phyloP scores from a whole-genome alignment of 1,140 invertebrate species.

The Drosophila nigrodunni region DNA sequence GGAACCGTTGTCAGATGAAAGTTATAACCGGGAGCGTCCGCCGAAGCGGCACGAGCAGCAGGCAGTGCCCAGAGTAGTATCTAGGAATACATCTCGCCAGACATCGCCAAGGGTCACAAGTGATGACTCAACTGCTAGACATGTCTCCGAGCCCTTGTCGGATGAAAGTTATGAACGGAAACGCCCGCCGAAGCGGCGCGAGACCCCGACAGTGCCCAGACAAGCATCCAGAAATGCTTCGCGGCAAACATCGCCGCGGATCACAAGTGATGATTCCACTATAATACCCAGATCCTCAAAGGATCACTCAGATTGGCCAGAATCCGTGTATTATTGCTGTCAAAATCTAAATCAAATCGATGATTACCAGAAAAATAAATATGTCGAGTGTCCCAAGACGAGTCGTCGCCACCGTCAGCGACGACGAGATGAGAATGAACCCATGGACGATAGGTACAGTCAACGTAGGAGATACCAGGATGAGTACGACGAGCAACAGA shows the following conservation, averaged over 20 bases:
- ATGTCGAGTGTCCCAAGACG: neutral
- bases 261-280: neutral
- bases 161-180: no score
- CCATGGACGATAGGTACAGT: neutral
- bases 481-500: neutral
- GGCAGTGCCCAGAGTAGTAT: neutral
- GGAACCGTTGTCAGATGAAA: neutral
- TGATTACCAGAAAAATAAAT: neutral
- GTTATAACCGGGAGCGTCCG: neutral
- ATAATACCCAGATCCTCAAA: no score
- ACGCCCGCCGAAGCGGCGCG: no score
- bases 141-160: no score
- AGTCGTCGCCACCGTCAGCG: neutral
- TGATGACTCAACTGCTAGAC: no score
- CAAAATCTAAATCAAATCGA: neutral
- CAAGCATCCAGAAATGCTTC: neutral
- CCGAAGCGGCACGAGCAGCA: neutral
- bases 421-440: neutral
- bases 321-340: neutral
- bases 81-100: neutral
- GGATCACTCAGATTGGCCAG: no score
- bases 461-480: neutral
- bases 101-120: no score
- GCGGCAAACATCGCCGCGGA: neutral
- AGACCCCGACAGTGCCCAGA: neutral